phyloP scores from a whole-genome alignment of 2,888 invertebrate species.

The Polyommatus icarus region DNA sequence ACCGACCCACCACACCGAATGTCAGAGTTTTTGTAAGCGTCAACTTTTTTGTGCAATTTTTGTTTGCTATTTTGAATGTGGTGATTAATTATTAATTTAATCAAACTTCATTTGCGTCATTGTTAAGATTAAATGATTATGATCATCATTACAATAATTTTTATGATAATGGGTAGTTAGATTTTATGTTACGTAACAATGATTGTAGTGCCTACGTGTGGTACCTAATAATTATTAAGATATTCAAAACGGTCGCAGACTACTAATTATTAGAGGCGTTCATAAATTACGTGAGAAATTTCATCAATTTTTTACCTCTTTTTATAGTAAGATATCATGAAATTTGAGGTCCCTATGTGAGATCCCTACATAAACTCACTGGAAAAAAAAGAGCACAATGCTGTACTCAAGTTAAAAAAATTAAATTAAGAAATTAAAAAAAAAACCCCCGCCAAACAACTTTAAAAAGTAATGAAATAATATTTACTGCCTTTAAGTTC shows the following conservation, averaged over 20 bases:
- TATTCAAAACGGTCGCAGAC: not conserved
- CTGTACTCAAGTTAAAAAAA: too few relatives aligned
- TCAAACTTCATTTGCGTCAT: not conserved
- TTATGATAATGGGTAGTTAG: not conserved
- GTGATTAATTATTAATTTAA: not conserved
- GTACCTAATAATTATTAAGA: not conserved
- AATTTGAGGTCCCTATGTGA: too few relatives aligned
- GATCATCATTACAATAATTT: not conserved
- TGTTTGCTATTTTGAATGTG: not conserved
- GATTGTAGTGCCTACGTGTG: not conserved
- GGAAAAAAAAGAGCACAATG: too few relatives aligned
- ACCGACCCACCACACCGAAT: too few relatives aligned
- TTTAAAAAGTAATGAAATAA: too few relatives aligned
- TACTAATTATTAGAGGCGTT: not conserved
- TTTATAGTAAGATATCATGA: too few relatives aligned
- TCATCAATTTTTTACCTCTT: too few relatives aligned
- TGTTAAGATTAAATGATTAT: not conserved
- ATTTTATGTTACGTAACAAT: not conserved
- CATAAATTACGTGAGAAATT: not conserved
- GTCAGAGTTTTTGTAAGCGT: too few relatives aligned
- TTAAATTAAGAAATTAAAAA: too few relatives aligned
- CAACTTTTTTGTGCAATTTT: not conserved
- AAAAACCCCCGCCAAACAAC: too few relatives aligned
- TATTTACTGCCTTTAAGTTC: too few relatives aligned
- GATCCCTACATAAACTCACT: too few relatives aligned